A percentile compares a stretch with the other conserved stretches of the same genome.
phyloP scores from a whole-genome alignment of 2,797 vertebrate species.

The Halcyon smyrnensis region DNA sequence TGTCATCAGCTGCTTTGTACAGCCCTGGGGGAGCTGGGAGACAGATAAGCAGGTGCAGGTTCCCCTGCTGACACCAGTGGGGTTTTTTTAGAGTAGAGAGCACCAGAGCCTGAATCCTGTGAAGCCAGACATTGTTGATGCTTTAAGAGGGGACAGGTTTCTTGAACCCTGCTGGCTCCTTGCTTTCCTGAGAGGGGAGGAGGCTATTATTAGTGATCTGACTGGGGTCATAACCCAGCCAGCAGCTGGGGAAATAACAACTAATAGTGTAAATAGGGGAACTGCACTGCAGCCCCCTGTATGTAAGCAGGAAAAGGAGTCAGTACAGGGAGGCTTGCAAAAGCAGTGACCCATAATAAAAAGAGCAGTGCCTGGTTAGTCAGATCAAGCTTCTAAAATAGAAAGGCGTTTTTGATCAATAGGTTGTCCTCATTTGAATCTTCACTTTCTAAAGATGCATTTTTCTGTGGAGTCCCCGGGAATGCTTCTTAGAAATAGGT shows the following conservation, averaged over 20 bases:
- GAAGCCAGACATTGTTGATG: slow-evolving; percentile 18
- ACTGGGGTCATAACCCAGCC: slow-evolving; percentile 44
- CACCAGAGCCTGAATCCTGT: not conserved
- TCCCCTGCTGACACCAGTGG: not conserved
- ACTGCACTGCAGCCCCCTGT: not conserved
- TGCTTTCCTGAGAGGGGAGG: not conserved
- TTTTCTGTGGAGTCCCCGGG: not conserved
- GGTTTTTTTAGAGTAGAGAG: not conserved
- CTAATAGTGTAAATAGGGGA: slow-evolving; percentile 26
- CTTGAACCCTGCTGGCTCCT: slow-evolving; percentile 15
- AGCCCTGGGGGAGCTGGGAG: not conserved
- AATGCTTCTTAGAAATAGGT: not conserved
- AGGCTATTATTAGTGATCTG: slow-evolving; percentile 39
- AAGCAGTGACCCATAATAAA: slow-evolving; percentile 44
- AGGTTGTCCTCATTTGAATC: not conserved
- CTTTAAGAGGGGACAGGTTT: slow-evolving; percentile 14
- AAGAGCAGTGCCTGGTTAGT: slow-evolving; percentile 41
- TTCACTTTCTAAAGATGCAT: not conserved
- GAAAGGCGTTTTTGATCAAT: slow-evolving; percentile 20
- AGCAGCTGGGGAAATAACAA: slow-evolving; percentile 65
- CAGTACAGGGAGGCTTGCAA: slow-evolving; percentile 33
- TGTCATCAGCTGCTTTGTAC: not conserved
- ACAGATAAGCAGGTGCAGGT: slow-evolving; percentile 14
- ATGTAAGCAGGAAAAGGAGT: slow-evolving; percentile 22
- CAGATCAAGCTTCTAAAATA: slow-evolving; percentile 15